Base-by-base conservation (phyloP, 2,888 invertebrate genomes). In the Mythimna loreyi region DNA sequence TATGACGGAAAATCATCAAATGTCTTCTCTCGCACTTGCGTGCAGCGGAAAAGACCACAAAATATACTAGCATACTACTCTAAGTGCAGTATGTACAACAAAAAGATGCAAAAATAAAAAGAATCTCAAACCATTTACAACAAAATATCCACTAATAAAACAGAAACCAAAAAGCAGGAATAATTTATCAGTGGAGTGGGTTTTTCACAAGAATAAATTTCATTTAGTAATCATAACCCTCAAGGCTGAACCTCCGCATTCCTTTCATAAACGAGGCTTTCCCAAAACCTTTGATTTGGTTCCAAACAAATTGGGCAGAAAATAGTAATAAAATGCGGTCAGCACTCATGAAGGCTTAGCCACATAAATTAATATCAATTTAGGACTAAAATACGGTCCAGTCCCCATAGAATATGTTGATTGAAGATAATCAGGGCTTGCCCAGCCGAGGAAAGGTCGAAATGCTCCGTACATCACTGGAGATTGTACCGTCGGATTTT, bases 361-460 rank as follows among this genome's bases (percentile, higher is more conserved):
- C 56, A 71, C 74, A 76, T 78, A 72, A 76, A 84, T 85, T 81
- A 81, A 85, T 85, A 81, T 79, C 75, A 83, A 83, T 81, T 81
- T 81, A 70, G 73, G 59, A 59, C 62, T 62, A 72, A 76, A 85
- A 79, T 67, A 65, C 70, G 77, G 85, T 72, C 43, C 60, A 67
- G 47, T 77, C 83, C 65, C 83, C 30, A 49, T 62, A 72, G 83
- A 77, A 77, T 84, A 83, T 76, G 78, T 81, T 78, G 71, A 73
- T 81, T 76, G 71, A 63, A 79, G 73, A 75, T 84, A 83, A 84
- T 83, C 83, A 77, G 77, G 71, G 60, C 64, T 70, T 62, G 61
- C 58, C 72, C 53, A 56, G 53, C 61, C 72, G 72, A 64, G 55
- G 66, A 83, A 74, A 57, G 74, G 67, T 67, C 67, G 61, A 59